These are phyloP conservation scores for Steatornis caripensis DNA, from an alignment of 2,113 vertebrate species.

Conservation along the genomic window DNA sequence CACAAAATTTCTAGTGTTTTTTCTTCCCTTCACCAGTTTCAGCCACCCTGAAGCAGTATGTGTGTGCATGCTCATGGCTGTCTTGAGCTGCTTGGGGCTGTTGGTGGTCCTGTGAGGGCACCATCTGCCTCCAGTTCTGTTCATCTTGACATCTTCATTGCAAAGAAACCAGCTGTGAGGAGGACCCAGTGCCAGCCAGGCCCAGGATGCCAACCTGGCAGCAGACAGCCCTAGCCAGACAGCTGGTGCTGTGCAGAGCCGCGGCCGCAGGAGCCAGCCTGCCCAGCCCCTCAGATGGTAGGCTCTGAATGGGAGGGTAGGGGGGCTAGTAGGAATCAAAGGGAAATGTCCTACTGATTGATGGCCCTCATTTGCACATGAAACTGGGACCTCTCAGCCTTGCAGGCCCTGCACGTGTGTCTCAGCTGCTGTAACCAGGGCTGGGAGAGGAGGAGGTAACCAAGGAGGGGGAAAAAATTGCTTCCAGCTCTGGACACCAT, in stretches of 20 bases:
- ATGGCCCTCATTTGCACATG: constrained; percentile 67
- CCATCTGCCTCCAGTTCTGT: constrained; percentile 27
- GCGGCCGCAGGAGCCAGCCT: not conserved
- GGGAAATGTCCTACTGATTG: constrained; percentile 42
- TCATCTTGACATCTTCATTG: constrained; percentile 12
- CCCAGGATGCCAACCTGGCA: constrained; percentile 32
- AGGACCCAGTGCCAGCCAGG: not conserved
- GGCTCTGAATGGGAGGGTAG: constrained; percentile 19
- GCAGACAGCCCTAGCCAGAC: not conserved
- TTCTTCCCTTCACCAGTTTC: not conserved
- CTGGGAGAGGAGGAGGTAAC: not conserved
- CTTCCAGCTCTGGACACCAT: not conserved
- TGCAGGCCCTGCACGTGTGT: constrained; percentile 3
- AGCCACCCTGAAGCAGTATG: not conserved
- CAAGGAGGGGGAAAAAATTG: not conserved
- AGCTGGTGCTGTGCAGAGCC: constrained; percentile 1
- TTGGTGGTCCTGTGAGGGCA: not conserved
- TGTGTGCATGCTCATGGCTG: fast-evolving
- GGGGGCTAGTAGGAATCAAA: constrained; percentile 23
- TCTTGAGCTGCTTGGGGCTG: not conserved
- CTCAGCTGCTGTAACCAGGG: constrained; percentile 24
- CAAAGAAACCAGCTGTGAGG: constrained; percentile 26
- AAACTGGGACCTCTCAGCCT: constrained; percentile 35
- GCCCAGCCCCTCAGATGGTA: not conserved
- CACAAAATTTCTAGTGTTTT: not conserved